Evolutionary conservation across 2,797 vertebrate species (phyloP).

Genomic region (Anguilla megastoma): DNA sequence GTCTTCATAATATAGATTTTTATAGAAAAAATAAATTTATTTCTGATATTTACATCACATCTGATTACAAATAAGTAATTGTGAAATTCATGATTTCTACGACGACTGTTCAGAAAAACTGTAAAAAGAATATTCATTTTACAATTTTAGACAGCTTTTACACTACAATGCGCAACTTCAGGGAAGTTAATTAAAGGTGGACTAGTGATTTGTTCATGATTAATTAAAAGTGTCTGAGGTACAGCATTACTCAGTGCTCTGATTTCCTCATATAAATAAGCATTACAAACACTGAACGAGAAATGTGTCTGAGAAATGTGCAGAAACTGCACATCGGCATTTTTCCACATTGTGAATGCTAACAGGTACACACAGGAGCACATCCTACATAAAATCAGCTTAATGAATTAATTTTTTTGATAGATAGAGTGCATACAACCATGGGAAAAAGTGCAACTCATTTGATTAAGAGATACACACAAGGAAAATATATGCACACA

Average conservation of each 20-base stretch:
- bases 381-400: neutral
- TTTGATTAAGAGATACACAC: neutral
- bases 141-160: neutral
- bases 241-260: neutral
- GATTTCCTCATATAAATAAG: neutral
- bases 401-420: neutral
- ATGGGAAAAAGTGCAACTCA: neutral
- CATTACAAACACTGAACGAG: neutral
- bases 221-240: neutral
- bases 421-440: neutral
- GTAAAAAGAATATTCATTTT: neutral
- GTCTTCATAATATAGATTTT: neutral
- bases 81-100: neutral
- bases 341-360: neutral
- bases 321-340: neutral
- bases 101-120: neutral
- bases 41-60: neutral
- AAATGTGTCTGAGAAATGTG: neutral
- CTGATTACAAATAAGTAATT: neutral
- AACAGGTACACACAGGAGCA: neutral
- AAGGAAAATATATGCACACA: neutral
- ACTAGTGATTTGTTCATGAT: neutral
- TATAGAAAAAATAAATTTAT: neutral
- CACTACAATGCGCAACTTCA: neutral
- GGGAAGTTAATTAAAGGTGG: neutral